These are phyloP conservation scores for Hippocampus kuda DNA, from an alignment of 2,797 vertebrate genomes.

Conservation along the genomic window DNA sequence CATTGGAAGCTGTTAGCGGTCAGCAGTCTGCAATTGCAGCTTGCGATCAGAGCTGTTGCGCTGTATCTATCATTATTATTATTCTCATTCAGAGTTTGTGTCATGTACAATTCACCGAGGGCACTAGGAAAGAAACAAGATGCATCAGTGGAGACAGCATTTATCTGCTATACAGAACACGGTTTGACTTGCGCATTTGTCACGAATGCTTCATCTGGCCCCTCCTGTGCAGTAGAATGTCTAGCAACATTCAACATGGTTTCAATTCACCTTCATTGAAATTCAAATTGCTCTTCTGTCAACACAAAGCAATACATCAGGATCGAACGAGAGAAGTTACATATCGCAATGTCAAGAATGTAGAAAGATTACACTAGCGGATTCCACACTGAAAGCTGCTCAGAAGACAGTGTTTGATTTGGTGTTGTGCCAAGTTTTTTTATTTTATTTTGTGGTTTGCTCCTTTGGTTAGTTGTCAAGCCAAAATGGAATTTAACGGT, in stretches of 20 bases:
- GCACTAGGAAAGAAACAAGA: too few relatives aligned
- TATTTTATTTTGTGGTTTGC: conserved; percentile 17
- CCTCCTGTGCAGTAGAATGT: background rate
- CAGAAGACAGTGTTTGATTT: conserved; percentile 28
- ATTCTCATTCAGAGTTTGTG: too few relatives aligned
- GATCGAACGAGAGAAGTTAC: conserved; percentile 40
- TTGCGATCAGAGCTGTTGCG: too few relatives aligned
- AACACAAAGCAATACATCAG: conserved; percentile 27
- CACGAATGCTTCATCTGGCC: background rate
- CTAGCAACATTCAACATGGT: background rate
- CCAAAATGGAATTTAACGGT: conserved; percentile 2
- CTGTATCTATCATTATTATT: too few relatives aligned
- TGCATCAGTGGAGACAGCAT: too few relatives aligned
- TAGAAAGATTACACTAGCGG: conserved; percentile 4
- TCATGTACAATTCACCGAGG: too few relatives aligned
- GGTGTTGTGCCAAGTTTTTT: conserved; percentile 23
- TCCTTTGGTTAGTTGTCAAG: background rate
- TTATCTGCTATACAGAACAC: background rate
- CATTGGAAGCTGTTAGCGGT: too few relatives aligned
- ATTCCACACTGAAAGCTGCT: conserved; percentile 29
- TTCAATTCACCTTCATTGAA: conserved; percentile 18
- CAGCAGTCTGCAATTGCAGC: too few relatives aligned
- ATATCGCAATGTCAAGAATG: conserved; percentile 12
- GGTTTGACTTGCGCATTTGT: background rate
- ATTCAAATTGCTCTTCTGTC: conserved; percentile 24